Evolutionary conservation across 2,113 vertebrate species (phyloP).

Genomic region (Neogobius melanostomus): DNA sequence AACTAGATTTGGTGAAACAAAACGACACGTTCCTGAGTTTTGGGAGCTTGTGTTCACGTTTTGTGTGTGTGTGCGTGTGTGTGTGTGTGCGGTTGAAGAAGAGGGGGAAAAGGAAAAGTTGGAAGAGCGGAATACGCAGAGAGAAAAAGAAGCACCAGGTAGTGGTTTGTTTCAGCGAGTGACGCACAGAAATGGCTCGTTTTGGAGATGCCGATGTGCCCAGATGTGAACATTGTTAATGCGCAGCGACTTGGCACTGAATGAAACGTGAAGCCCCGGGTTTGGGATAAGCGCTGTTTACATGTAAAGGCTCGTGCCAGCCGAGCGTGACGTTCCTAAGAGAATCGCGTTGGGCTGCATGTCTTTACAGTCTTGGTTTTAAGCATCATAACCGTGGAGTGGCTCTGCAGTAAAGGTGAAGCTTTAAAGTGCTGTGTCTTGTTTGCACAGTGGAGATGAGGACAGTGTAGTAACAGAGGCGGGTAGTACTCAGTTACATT

Average conservation of each 20-base stretch:
- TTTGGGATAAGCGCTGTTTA: neutral
- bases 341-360: neutral
- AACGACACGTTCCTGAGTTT: slow-evolving; percentile 31
- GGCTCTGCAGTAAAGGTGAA: too few relatives aligned
- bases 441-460: too few relatives aligned
- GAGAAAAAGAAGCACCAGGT: neutral
- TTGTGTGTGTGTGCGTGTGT: too few relatives aligned
- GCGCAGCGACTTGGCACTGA: slow-evolving; percentile 39
- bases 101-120: slow-evolving; percentile 14
- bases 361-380: neutral
- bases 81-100: slow-evolving; percentile 20
- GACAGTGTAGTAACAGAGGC: too few relatives aligned
- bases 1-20: slow-evolving; percentile 13
- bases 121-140: neutral
- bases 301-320: neutral
- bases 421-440: too few relatives aligned
- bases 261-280: slow-evolving; percentile 19
- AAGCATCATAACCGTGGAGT: neutral
- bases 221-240: slow-evolving; percentile 58
- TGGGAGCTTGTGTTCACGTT: slow-evolving; percentile 39
- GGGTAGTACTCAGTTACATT: too few relatives aligned
- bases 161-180: too few relatives aligned
- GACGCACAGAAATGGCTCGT: neutral
- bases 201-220: slow-evolving; percentile 58
- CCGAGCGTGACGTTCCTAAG: neutral